These are phyloP conservation scores for Operophtera brumata DNA, from an alignment of 2,888 invertebrate genomes.

Conservation along the genomic window DNA sequence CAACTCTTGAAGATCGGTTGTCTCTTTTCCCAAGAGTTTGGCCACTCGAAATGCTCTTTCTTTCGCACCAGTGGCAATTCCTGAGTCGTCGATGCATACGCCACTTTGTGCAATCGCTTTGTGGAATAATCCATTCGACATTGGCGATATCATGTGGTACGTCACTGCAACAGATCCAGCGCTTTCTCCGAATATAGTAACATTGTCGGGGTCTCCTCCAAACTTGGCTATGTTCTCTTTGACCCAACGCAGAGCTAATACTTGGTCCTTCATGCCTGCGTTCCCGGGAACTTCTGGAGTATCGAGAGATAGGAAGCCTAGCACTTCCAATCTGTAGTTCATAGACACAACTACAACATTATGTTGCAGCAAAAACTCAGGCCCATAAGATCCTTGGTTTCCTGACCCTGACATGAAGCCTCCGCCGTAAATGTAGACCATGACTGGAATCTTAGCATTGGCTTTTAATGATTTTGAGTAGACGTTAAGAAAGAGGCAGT, in stretches of 20 bases:
- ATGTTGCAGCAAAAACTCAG: slow-evolving; percentile 50
- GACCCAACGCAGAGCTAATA: slow-evolving; percentile 63
- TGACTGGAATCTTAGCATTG: slow-evolving; percentile 42
- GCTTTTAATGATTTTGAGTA: slow-evolving; percentile 45
- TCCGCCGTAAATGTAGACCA: slow-evolving; percentile 58
- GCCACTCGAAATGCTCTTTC: slow-evolving; percentile 55
- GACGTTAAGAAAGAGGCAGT: slow-evolving; percentile 55
- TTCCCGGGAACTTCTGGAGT: slow-evolving; percentile 69
- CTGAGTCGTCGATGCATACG: slow-evolving; percentile 53
- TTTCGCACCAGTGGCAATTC: slow-evolving; percentile 39
- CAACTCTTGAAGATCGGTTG: slow-evolving; percentile 47
- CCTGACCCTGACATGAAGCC: slow-evolving; percentile 51
- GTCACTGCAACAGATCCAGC: slow-evolving; percentile 63
- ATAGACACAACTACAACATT: slow-evolving; percentile 52
- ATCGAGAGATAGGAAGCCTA: slow-evolving; percentile 65
- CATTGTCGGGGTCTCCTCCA: slow-evolving; percentile 58
- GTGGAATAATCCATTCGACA: slow-evolving; percentile 63
- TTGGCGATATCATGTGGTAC: slow-evolving; percentile 62
- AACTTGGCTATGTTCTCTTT: slow-evolving; percentile 56
- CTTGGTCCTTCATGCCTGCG: slow-evolving; percentile 67
- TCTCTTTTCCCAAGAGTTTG: slow-evolving; percentile 54
- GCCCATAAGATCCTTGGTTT: slow-evolving; percentile 44
- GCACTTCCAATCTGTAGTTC: slow-evolving; percentile 60
- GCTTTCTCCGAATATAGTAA: slow-evolving; percentile 69
- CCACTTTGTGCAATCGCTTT: slow-evolving; percentile 67